Conservation (phyloP, 1,140 invertebrate genomes). For the Brachionus rotundiformis region DNA sequence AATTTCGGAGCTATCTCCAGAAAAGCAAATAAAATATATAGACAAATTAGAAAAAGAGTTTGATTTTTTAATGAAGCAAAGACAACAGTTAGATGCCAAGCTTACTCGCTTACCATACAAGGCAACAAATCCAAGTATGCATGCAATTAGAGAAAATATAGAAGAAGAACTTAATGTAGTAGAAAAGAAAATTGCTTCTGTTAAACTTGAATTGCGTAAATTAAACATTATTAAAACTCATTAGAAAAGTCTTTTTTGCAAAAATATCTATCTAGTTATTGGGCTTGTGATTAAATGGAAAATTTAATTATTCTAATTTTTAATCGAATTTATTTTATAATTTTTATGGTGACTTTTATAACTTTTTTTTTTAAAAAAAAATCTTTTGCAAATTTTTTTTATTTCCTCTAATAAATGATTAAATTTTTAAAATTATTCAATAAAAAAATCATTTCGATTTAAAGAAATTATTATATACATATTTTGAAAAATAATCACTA, state of each 20-base stretch:
- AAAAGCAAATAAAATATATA: slow-evolving; percentile 51
- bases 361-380: too few species aligned
- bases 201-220: slow-evolving; percentile 47
- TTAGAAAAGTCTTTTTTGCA: not conserved
- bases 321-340: too few species aligned
- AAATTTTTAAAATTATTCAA: too few species aligned
- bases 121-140: slow-evolving; percentile 32
- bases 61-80: slow-evolving; percentile 48
- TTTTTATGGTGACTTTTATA: too few species aligned
- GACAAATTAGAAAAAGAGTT: slow-evolving; percentile 46
- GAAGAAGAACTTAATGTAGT: slow-evolving; percentile 44
- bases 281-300: not conserved
- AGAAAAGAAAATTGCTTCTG: slow-evolving; percentile 39
- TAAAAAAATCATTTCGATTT: too few species aligned
- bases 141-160: slow-evolving; percentile 41
- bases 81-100: slow-evolving; percentile 46
- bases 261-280: not conserved
- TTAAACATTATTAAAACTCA: slow-evolving; percentile 50
- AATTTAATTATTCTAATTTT: not conserved
- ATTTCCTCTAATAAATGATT: too few species aligned
- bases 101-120: slow-evolving; percentile 46
- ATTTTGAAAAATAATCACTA: too few species aligned
- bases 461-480: too few species aligned
- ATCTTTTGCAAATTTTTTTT: too few species aligned
- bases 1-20: slow-evolving; percentile 20